Evolutionary conservation across 1,140 invertebrate genomes (phyloP).

Genomic region (Adelges cooleyi): DNA sequence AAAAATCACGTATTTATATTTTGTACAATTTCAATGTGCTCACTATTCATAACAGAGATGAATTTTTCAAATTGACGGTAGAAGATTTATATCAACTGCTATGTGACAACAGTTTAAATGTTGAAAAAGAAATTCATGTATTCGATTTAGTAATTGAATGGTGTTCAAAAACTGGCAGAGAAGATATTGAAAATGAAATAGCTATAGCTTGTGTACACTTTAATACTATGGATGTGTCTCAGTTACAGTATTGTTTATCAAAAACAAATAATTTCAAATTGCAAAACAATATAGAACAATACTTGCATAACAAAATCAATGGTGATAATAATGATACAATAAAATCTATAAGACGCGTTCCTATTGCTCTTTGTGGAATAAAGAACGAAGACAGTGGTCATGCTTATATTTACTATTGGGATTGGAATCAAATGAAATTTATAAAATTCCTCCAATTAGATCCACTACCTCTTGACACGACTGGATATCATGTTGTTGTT

Average conservation of each 20-base stretch:
- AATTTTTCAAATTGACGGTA: neutral
- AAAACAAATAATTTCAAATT: neutral
- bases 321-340: neutral
- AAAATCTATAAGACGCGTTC: neutral
- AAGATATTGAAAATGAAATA: neutral
- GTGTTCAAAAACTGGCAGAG: neutral
- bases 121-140: neutral
- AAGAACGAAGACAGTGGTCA: neutral
- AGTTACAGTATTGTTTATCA: neutral
- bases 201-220: neutral
- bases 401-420: neutral
- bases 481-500: neutral
- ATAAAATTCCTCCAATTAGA: neutral
- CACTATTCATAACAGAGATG: neutral
- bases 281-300: neutral
- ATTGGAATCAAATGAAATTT: neutral
- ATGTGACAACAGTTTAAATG: neutral
- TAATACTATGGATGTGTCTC: neutral
- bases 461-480: neutral
- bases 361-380: neutral
- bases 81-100: neutral
- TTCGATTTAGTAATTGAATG: conserved; percentile 1
- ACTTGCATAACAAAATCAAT: no score
- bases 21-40: neutral
- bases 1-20: neutral